Evolutionary conservation across 2,888 invertebrate species (phyloP), one percentile per base, ranked within the genome.

Genomic region (Sympetrum striolatum): DNA sequence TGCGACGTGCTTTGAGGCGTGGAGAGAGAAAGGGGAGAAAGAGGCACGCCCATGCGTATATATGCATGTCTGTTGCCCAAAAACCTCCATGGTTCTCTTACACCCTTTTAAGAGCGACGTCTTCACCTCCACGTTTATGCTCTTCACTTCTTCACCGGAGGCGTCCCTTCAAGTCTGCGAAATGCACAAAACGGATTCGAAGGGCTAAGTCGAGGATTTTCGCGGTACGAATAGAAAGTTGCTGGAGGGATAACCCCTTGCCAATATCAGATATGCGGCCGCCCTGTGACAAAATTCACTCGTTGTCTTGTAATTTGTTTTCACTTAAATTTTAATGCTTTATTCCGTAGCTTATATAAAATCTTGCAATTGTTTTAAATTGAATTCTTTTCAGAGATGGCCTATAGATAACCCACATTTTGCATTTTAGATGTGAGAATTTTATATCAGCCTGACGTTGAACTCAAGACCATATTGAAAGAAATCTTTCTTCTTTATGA

Each of bases 21-120:
- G 14, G 81, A 48, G 25, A 73, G 64, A 10, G 12, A 12, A 5
- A 22, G 25, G 73, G 10, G 25, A 31, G 73, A 31, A 31, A 73
- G 73, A 81, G 81, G 44, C 81, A 81, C 81, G 48, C 81, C 81
- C 81, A 81, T 81, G 81, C 31, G 25, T 81, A 22, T n/a, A n/a
- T 53, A 18, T 48, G 82, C 35, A 58, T 35, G 25, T 82, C 35
- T 82, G 8, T 22, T 58, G 53, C 31, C 81, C 58, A 15, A 31
- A 15, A 31, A 58, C 53, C 82, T 14, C 73, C 31, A 35, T 31
- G 53, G 25, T 58, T 58, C 48, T n/a, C 25, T 53, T 15, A 44
- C 81, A 81, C 81, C 81, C 48, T 81, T 58, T 58, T 31, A 31
- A 31, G 81, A 25, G 12, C 18, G 44, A n/a, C 81, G 37, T 37